Evolutionary conservation across 2,797 vertebrate genomes (phyloP).

Genomic region (Pelobates cultripes): DNA sequence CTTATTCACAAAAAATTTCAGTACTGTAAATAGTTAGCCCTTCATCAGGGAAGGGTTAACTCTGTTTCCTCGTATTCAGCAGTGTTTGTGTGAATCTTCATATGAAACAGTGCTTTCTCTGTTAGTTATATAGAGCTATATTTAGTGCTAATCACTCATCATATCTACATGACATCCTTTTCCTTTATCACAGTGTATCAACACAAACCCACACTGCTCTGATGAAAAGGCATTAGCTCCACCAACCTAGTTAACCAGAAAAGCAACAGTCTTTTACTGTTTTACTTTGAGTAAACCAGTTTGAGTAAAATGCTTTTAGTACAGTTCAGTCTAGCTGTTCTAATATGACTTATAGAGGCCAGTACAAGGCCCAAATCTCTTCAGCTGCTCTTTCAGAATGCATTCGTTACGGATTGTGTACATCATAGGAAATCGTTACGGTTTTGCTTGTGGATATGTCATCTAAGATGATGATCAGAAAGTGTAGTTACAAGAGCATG

Average conservation of each 20-base stretch:
- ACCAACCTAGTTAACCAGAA: constrained; percentile 43
- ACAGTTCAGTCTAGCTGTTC: too few species aligned
- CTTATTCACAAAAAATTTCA: constrained; percentile 44
- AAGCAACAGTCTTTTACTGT: constrained; percentile 3
- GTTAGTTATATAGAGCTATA: constrained; percentile 53
- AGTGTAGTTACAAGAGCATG: too few species aligned
- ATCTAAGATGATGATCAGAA: too few species aligned
- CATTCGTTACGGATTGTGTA: too few species aligned
- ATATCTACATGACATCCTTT: constrained; percentile 52
- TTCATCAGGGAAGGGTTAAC: constrained; percentile 44
- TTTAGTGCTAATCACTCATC: constrained; percentile 60
- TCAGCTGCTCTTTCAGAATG: too few species aligned
- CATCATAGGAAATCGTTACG: too few species aligned
- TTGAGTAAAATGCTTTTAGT: too few species aligned
- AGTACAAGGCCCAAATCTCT: too few species aligned
- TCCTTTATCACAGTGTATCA: constrained; percentile 56
- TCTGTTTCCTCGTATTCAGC: constrained; percentile 51
- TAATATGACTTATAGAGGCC: too few species aligned
- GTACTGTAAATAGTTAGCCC: constrained; percentile 39
- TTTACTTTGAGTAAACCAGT: constrained; percentile 1
- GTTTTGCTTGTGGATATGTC: too few species aligned
- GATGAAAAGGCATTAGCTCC: constrained; percentile 40
- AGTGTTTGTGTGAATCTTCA: constrained; percentile 57
- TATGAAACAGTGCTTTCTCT: constrained; percentile 59
- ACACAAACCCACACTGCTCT: constrained; percentile 42